Evolutionary conservation across 2,888 invertebrate genomes (phyloP), one percentile per base, ranked within the genome.

Genomic region (Zele albiditarsus): DNA sequence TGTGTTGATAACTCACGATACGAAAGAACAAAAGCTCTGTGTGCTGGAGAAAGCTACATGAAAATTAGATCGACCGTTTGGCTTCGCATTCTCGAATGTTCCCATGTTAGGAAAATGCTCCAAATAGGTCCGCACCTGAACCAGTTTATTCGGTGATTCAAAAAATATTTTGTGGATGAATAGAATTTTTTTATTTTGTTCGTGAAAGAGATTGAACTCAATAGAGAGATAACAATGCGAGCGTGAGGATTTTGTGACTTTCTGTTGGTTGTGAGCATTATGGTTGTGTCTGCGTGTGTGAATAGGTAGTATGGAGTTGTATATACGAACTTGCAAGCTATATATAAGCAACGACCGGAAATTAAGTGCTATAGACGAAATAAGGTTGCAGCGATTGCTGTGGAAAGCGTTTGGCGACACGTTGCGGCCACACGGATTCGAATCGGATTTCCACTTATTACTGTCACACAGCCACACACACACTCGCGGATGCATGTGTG

Each of bases 351-450:
- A 67, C 68, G 31, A 62, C 73, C 73, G 73, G 73, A 73, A 73
- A 73, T 73, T 68, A 73, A 73, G 60, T 68, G 73, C 73, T 27
- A 60, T 66, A 53, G 53, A 31, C 68, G 46, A 42, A 73, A 73
- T 73, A 73, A 68, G 68, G 68, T 60, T 20, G 53, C 60, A 49
- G 31, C 67, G 28, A 31, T 68, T 67, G 49, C 42, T 46, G 27
- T 58, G 57, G 65, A 53, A 57, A 66, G 23, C 38, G 31, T 4
- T 57, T 23, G 57, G 25, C 16, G 60, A 42, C 38, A 42, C 46
- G 46, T 31, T 46, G 70, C 27, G 27, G 46, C 46, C 71, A 58
- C 65, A 65, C 62, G 28, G 33, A 28, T 60, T 71, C 28, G 28
- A 27, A 71, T 62, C 46, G 71, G 62, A 71, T 62, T 71, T 71